A percentile compares a stretch with the other conserved stretches of the same genome.
phyloP scores from a whole-genome alignment of 2,888 invertebrate genomes.

The Chydorus sphaericus region DNA sequence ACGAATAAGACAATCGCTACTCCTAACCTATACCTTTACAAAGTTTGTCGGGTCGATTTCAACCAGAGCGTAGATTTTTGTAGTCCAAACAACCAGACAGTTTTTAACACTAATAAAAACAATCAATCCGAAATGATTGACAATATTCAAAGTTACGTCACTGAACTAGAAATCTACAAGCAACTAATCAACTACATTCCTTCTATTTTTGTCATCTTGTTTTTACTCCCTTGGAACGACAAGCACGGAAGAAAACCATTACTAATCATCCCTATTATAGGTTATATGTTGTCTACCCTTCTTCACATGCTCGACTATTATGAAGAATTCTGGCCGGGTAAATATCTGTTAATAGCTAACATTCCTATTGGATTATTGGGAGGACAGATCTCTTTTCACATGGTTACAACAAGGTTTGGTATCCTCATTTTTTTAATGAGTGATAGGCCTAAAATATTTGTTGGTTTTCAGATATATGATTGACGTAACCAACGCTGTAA shows the following conservation, averaged over 20 bases:
- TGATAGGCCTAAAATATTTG: too few relatives aligned
- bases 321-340: too few relatives aligned
- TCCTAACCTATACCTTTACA: conserved; percentile 6
- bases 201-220: conserved; percentile 10
- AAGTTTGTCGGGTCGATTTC: conserved; percentile 12
- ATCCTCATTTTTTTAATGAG: too few relatives aligned
- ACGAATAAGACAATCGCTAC: not conserved
- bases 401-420: too few relatives aligned
- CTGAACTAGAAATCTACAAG: conserved; percentile 1
- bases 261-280: conserved; percentile 4
- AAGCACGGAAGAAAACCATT: conserved; percentile 8
- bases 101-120: not conserved
- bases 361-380: conserved; percentile 5
- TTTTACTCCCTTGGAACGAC: conserved; percentile 12
- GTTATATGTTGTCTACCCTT: not conserved
- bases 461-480: conserved; percentile 3
- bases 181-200: conserved; percentile 11
- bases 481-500: not conserved
- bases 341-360: conserved; percentile 1
- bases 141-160: conserved; percentile 1
- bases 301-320: too few relatives aligned
- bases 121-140: too few relatives aligned
- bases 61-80: not conserved
- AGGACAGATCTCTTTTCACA: not conserved
- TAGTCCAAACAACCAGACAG: not conserved